Evolutionary conservation across 1,140 invertebrate species (phyloP).

Genomic region (Orius insidiosus): DNA sequence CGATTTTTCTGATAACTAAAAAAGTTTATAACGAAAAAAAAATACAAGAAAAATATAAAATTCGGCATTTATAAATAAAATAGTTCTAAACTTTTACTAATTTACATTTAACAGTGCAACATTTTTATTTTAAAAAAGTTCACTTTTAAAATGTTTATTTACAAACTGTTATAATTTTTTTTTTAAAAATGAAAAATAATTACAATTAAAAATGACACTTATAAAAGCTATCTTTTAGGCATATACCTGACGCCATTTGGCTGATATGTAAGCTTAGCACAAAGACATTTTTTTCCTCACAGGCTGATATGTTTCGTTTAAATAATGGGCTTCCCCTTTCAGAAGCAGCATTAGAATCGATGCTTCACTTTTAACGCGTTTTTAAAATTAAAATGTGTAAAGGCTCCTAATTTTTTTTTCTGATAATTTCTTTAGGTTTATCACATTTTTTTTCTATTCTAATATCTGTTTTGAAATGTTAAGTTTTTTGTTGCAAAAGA

Average conservation of each 20-base stretch:
- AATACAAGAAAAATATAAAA: too few relatives aligned
- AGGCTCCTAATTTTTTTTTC: too few relatives aligned
- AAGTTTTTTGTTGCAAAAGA: too few relatives aligned
- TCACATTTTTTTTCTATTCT: too few relatives aligned
- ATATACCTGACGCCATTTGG: neutral
- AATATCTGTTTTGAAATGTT: too few relatives aligned
- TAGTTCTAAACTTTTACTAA: too few relatives aligned
- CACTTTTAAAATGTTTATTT: constrained; percentile 7
- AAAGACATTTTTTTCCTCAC: constrained; percentile 1
- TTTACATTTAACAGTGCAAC: neutral
- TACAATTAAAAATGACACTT: neutral
- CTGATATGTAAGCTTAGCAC: constrained; percentile 9
- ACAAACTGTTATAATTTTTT: constrained; percentile 10
- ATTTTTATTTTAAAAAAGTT: constrained; percentile 2
- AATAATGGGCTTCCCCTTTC: constrained; percentile 3
- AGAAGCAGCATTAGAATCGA: neutral
- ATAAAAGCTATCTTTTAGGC: constrained; percentile 1
- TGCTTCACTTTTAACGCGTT: constrained; percentile 1
- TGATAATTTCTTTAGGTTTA: too few relatives aligned
- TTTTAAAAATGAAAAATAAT: neutral
- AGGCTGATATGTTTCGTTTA: too few relatives aligned
- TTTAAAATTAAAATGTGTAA: too few relatives aligned
- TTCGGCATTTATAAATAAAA: too few relatives aligned
- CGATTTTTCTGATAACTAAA: too few relatives aligned
- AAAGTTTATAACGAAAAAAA: too few relatives aligned